phyloP scores from a whole-genome alignment of 2,797 vertebrate species.

The Danio choprae region DNA sequence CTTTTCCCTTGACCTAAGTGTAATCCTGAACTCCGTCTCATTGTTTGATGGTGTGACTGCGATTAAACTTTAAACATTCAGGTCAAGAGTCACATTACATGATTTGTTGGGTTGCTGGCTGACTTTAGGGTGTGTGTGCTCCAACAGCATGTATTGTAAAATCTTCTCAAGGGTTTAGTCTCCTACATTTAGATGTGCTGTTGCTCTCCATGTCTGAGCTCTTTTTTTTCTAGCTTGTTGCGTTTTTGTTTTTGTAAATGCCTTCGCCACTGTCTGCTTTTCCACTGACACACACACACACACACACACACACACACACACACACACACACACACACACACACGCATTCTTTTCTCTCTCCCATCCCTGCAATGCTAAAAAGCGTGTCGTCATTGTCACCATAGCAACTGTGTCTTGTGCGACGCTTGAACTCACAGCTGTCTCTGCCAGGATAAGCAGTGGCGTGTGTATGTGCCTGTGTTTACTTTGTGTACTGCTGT shows the following conservation, averaged over 20 bases:
- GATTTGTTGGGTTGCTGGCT: not conserved
- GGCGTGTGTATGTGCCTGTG: slow-evolving; percentile 17
- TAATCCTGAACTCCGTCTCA: slow-evolving; percentile 3
- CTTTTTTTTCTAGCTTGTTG: slow-evolving; percentile 46
- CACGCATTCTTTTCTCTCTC: slow-evolving; percentile 56
- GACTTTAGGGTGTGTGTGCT: not conserved
- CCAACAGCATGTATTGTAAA: not conserved
- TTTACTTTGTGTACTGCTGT: slow-evolving; percentile 16
- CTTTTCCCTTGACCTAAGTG: slow-evolving; percentile 14
- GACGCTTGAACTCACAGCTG: slow-evolving; percentile 72
- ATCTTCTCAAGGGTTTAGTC: not conserved
- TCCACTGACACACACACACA: slow-evolving; percentile 30
- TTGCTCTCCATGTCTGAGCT: not conserved
- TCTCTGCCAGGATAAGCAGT: slow-evolving; percentile 68
- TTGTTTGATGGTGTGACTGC: slow-evolving; percentile 8
- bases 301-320: slow-evolving; percentile 30
- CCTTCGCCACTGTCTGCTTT: slow-evolving; percentile 42
- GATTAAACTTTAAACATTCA: slow-evolving; percentile 46
- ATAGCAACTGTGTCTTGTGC: slow-evolving; percentile 80
- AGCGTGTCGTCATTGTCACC: slow-evolving; percentile 74
- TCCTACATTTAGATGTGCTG: not conserved
- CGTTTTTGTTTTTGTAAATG: slow-evolving; percentile 53
- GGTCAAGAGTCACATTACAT: slow-evolving; percentile 19
- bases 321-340: slow-evolving; percentile 32
- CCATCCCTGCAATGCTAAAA: slow-evolving; percentile 73